Base-by-base conservation (phyloP, 2,113 vertebrate species). In the Oncorhynchus kisutch region DNA sequence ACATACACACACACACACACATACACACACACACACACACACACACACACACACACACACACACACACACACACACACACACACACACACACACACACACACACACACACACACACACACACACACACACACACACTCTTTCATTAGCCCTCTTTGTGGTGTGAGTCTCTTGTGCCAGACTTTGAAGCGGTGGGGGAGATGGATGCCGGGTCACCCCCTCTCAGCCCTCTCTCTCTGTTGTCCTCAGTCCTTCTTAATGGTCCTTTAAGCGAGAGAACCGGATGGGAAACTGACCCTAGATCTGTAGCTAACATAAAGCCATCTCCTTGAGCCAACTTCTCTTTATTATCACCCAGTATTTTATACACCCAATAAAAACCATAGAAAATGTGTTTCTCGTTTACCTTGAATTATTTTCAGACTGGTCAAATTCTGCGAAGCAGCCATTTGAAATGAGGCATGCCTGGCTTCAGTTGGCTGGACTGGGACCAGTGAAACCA, bases 321-420 rank as follows among this genome's bases (percentile, higher is more conserved):
- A 62, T 22, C 18, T 62, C 59, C n/a, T 62, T 22, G 51, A 14
- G 12, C 80, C 68, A 29, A 25, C 29, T 6, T 72, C 12, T 16
- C 77, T 79, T 78, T 74, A 84, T 88, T 85, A 86, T 84, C 86
- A 87, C 82, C 78, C 75, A 79, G 73, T 84, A 81, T 86, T 87
- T 89, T 80, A 54, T 54, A 84, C 81, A 84, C 74, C 12, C 79
- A 54, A 79, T 88, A 84, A 90, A 67, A 45, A 45, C 39, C 39
- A 89, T 74, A 62, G 77, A 22, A 22, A 82, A 82, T 83, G 80
- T 83, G 82, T 59, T 86, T 85, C 86, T 84, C 78, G 16, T 73
- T 87, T 84, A 80, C 39, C 72, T 78, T 69, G 4, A 3, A 22
- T 31, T 9, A 45, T 45, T 60, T 25, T 14, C 8, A 0, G 34